These are phyloP conservation scores for Dolomedes plantarius DNA, from an alignment of 2,888 invertebrate species.

Conservation along the genomic window DNA sequence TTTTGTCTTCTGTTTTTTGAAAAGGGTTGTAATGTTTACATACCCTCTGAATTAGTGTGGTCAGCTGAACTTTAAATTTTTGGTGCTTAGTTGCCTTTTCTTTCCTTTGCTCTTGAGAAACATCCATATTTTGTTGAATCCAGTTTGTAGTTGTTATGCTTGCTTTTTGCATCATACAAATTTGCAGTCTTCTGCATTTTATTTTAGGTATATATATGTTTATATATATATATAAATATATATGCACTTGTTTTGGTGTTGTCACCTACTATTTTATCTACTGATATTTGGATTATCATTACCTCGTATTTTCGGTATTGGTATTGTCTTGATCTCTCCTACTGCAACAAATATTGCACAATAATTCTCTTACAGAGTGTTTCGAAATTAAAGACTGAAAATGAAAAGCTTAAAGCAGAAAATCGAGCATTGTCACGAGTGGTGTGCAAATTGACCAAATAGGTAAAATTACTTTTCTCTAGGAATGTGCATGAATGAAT, in stretches of 20 bases:
- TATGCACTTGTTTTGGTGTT: conserved; percentile 10
- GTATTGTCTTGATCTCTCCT: conserved; percentile 44
- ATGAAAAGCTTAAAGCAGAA: conserved; percentile 97
- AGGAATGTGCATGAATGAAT: conserved; percentile 68
- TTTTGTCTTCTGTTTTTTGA: no score
- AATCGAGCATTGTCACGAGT: conserved; percentile 98
- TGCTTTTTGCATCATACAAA: neutral
- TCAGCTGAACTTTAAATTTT: no score
- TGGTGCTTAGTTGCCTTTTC: no score
- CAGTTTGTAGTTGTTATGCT: neutral
- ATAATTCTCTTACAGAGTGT: conserved; percentile 83
- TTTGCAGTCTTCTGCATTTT: conserved; percentile 40
- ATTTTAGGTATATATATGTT: conserved; percentile 4
- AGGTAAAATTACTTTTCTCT: conserved; percentile 70
- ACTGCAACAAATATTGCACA: conserved; percentile 64
- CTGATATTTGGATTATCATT: conserved; percentile 36
- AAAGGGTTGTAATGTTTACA: no score
- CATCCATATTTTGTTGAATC: neutral
- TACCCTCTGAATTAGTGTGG: no score
- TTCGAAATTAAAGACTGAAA: conserved; percentile 92
- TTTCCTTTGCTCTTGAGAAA: neutral
- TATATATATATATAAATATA: no score
- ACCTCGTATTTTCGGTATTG: conserved; percentile 41
- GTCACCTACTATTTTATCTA: neutral
- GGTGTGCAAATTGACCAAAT: conserved; percentile 95